Evolutionary conservation across 2,113 vertebrate species (phyloP), one percentile per base, ranked within the genome.

Genomic region (Pelusios castaneus): DNA sequence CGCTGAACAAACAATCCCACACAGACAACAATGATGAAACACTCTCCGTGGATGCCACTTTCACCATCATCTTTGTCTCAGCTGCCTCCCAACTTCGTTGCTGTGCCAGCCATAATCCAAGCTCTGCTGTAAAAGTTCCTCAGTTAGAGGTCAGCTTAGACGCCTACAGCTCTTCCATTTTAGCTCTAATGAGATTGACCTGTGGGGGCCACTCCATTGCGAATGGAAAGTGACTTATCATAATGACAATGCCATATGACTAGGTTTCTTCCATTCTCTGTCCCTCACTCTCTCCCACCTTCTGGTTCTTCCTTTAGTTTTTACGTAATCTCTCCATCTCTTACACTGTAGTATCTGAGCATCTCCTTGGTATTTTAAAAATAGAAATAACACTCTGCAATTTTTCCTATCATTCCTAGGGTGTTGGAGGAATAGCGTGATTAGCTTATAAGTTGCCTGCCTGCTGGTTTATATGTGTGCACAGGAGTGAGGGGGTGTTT

Each of bases 131-230:
- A 76, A 81, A 54, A 70, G 88, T 47, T 80, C 54, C 80, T 55
- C n/a, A 88, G 29, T 58, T 80, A 87, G 52, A 85, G 67, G 85
- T 96, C 41, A 49, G 31, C 27, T 58, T 55, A 47, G 52, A 87
- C 38, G 93, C 70, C 85, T 94, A 70, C 6, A 92, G 84, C 10
- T 82, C 90, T 96, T 94, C 81, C 82, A 85, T 93, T 96, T 95
- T 95, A 92, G 90, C n/a, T 97, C 87, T 97, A 91, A 97, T 94
- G 86, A 97, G 80, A 96, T 41, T 97, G 94, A 96, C 73, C 92
- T 77, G 47, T 0, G 5, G 70, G 94, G 80, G 80, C 51, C 82
- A n/a, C 16, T 94, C 89, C 84, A 95, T 1, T 95, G 88, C 93
- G 52, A 92, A 78, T 5, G 88, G 47, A 88, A 97, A 94, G 55